A percentile compares a stretch with the other conserved stretches of the same genome.
Conservation (phyloP, 2,888 invertebrate genomes). For the Netelia melanura region DNA sequence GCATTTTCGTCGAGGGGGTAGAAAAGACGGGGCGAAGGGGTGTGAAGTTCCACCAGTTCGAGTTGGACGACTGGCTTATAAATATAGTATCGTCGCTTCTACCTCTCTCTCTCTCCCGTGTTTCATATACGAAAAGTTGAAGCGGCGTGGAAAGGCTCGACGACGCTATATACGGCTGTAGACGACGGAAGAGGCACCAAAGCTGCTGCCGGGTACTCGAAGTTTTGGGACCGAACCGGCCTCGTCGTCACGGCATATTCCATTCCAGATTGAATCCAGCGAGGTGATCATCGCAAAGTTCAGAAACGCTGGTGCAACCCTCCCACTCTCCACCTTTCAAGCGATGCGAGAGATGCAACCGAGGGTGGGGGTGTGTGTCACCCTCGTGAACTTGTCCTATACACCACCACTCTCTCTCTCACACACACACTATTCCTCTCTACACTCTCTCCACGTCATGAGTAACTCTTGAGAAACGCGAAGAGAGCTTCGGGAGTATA, state of each 20-base stretch:
- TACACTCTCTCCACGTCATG: not conserved
- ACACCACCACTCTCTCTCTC: not conserved
- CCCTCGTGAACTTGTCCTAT: not conserved
- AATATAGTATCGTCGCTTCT: slow-evolving; percentile 57
- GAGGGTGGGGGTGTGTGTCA: slow-evolving; percentile 31
- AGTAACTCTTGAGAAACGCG: slow-evolving; percentile 43
- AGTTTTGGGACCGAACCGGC: slow-evolving; percentile 48
- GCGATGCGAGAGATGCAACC: slow-evolving; percentile 1
- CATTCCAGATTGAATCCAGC: slow-evolving; percentile 56
- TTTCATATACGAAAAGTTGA: slow-evolving; percentile 47
- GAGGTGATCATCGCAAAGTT: slow-evolving; percentile 65
- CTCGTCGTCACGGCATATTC: slow-evolving; percentile 52
- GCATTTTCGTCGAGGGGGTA: slow-evolving; percentile 7
- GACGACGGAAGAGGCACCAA: slow-evolving; percentile 54
- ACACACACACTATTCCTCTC: not conserved
- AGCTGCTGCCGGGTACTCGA: slow-evolving; percentile 41
- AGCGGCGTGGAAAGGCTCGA: slow-evolving; percentile 42
- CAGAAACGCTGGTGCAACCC: slow-evolving; percentile 47
- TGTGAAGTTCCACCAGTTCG: slow-evolving; percentile 38
- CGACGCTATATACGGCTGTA: slow-evolving; percentile 24
- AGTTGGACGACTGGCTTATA: slow-evolving; percentile 56
- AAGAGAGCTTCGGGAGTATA: slow-evolving; percentile 40
- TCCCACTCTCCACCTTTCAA: not conserved
- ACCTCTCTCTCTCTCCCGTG: slow-evolving; percentile 16
- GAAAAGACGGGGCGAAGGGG: slow-evolving; percentile 5